phyloP scores from a whole-genome alignment of 2,113 vertebrate species.

The Triplophysa siluroides region DNA sequence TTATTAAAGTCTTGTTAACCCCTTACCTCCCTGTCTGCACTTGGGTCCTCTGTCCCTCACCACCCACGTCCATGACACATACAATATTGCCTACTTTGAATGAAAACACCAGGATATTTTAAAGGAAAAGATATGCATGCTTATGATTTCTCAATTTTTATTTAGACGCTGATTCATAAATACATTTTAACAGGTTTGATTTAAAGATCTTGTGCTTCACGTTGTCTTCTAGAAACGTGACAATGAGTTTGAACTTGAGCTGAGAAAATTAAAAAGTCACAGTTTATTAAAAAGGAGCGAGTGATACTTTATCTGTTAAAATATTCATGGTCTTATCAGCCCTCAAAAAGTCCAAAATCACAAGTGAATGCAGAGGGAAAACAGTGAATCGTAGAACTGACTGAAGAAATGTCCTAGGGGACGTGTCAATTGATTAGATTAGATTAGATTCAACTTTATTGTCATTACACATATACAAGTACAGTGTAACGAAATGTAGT shows the following conservation, averaged over 20 bases:
- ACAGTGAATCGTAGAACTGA: slow-evolving; percentile 20
- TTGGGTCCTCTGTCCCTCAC: too few relatives aligned
- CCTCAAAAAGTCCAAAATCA: not conserved
- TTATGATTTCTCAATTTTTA: too few relatives aligned
- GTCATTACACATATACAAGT: too few relatives aligned
- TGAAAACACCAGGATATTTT: not conserved
- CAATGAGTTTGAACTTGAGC: not conserved
- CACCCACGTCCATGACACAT: too few relatives aligned
- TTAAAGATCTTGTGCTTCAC: too few relatives aligned
- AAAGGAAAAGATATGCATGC: too few relatives aligned
- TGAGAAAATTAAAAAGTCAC: not conserved
- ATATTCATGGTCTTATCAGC: not conserved
- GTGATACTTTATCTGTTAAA: slow-evolving; percentile 5
- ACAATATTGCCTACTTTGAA: not conserved
- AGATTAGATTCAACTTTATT: too few relatives aligned
- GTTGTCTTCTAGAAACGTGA: not conserved
- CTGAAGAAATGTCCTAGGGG: slow-evolving; percentile 39
- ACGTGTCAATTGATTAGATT: slow-evolving; percentile 41
- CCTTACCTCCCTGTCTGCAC: too few relatives aligned
- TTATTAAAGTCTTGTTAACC: too few relatives aligned
- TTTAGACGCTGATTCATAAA: not conserved
- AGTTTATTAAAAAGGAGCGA: not conserved
- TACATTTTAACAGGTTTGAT: not conserved
- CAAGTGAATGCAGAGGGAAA: slow-evolving; percentile 6
- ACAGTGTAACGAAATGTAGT: too few relatives aligned